These are phyloP conservation scores for Pao palembangensis DNA, from an alignment of 2,113 vertebrate species.

Conservation along the genomic window DNA sequence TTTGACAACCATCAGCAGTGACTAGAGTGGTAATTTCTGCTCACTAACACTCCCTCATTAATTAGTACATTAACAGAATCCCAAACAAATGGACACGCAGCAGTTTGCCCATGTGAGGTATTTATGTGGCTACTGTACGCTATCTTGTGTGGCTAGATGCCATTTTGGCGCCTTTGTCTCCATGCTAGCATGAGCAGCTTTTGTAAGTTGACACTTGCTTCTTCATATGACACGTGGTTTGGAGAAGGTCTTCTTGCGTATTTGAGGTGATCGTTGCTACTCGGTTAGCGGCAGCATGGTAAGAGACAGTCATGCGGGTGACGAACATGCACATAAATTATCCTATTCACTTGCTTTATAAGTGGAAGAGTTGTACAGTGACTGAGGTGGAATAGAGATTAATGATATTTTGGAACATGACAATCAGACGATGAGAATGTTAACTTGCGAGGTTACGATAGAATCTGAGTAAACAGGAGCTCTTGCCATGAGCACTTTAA, in stretches of 20 bases:
- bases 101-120: constrained; percentile 47
- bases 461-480: constrained; percentile 47
- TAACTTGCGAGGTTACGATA: too few relatives aligned
- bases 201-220: constrained; percentile 65
- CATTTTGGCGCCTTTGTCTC: constrained; percentile 78
- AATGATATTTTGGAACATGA: too few relatives aligned
- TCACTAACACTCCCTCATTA: constrained; percentile 51
- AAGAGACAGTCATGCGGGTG: constrained; percentile 41
- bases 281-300: constrained; percentile 82
- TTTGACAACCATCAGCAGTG: too few relatives aligned
- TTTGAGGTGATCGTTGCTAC: constrained; percentile 74
- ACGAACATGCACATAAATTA: too few relatives aligned
- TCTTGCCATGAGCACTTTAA: constrained; percentile 66
- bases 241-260: constrained; percentile 68
- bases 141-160: constrained; percentile 50
- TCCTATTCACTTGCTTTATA: too few relatives aligned
- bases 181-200: constrained; percentile 70
- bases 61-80: constrained; percentile 61
- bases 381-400: too few relatives aligned
- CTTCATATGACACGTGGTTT: constrained; percentile 67
- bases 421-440: too few relatives aligned
- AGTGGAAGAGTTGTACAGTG: too few relatives aligned
- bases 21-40: constrained; percentile 7
- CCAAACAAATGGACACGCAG: constrained; percentile 44
- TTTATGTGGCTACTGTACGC: constrained; percentile 49